Evolutionary conservation across 2,113 vertebrate species (phyloP), one percentile per base, ranked within the genome.

Genomic region (Calcarius ornatus): DNA sequence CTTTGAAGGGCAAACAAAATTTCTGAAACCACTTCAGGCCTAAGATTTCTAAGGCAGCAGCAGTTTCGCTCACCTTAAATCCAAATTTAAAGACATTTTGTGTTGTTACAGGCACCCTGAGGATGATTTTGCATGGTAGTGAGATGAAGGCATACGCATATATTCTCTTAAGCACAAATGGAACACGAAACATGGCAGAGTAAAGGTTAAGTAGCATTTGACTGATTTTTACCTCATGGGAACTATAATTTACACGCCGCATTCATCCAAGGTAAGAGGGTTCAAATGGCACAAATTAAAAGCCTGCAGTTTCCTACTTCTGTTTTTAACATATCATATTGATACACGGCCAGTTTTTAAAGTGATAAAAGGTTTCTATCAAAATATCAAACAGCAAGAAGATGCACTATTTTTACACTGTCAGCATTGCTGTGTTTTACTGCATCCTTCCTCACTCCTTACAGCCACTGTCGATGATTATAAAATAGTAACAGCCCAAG

Each of bases 261-360:
- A 59, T 95, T 97, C 94, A 94, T 95, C 95, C 96, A 89, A 96
- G 94, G 89, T 88, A 96, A 83, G 81, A 93, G 81, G 81, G 95
- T 96, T 97, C 95, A 94, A 97, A 96, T 61, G 84, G 90, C 91
- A 98, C 92, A 85, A 92, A 94, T 76, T 96, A 96, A 97, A 97
- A 97, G 86, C 91, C 90, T 94, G 95, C 70, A 92, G 91, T 90
- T 93, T 95, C 83, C 70, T 94, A 80, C 79, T 93, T 90, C 92
- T 97, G 71, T 88, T 96, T 96, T 96, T 96, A 97, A 86, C 75
- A 22, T 66, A 88, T 76, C 72, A 10, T 30, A 92, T 40, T 93
- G 95, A 96, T 88, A 93, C 57, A n/a, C 81, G 80, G 75, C 69
- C 89, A 91, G 81, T 82, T 96, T 97, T 93, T 96, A 92, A 96